These are phyloP conservation scores for Sebastes elongatus DNA, from an alignment of 2,797 vertebrate species.

Conservation along the genomic window DNA sequence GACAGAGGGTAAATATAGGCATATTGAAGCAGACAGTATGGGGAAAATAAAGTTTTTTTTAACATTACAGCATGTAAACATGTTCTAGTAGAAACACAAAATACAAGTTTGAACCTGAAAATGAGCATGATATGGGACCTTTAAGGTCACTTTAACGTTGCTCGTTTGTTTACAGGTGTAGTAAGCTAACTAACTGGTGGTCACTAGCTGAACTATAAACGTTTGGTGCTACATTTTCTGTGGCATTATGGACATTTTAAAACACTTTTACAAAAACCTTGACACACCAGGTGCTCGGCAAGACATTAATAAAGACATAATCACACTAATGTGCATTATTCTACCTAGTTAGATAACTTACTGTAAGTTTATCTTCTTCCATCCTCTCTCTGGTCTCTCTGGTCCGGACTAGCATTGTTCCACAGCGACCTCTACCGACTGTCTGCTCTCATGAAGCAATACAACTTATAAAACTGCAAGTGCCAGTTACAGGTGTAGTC, in stretches of 20 bases:
- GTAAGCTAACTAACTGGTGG: background rate
- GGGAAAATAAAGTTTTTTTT: too few species aligned
- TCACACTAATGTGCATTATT: background rate
- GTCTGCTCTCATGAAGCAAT: rapidly evolving
- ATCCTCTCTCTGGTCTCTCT: background rate
- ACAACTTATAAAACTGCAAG: background rate
- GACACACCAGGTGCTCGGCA: background rate
- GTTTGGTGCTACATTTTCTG: background rate
- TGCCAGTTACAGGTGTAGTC: background rate
- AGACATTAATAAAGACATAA: background rate
- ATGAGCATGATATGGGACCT: too few species aligned
- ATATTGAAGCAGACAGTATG: too few species aligned
- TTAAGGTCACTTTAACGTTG: background rate
- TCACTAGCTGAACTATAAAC: background rate
- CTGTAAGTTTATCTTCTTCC: background rate
- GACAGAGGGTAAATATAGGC: too few species aligned
- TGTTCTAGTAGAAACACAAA: too few species aligned
- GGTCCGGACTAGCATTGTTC: background rate
- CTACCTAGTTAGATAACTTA: background rate
- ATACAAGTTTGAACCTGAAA: too few species aligned
- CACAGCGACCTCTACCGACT: constrained; percentile 42
- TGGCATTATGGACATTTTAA: background rate
- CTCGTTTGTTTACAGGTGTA: background rate
- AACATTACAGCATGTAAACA: too few species aligned
- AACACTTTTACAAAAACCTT: background rate